Evolutionary conservation across 2,888 invertebrate species (phyloP).

Genomic region (Zygothrica quintamaculata): DNA sequence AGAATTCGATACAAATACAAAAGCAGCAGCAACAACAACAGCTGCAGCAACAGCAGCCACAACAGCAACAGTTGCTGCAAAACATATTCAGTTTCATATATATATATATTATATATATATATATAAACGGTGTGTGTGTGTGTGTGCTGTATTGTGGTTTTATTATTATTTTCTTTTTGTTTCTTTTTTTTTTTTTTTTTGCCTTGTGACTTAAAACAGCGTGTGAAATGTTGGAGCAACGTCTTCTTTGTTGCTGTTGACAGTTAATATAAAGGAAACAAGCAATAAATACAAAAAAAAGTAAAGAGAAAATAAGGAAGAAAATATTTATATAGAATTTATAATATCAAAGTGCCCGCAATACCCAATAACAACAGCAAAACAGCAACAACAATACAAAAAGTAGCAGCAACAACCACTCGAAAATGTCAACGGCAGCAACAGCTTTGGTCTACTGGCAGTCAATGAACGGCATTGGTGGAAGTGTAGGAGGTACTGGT

Average conservation of each 20-base stretch:
- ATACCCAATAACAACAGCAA: background rate
- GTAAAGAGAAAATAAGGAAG: conserved; percentile 25
- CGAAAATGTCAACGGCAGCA: conserved; percentile 63
- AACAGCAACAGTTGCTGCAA: no score
- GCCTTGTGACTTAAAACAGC: conserved; percentile 15
- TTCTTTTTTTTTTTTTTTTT: no score
- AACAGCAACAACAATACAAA: background rate
- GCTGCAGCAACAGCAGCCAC: no score
- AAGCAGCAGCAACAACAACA: no score
- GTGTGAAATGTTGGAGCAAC: conserved; percentile 10
- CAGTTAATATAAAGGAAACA: conserved; percentile 5
- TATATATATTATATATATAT: no score
- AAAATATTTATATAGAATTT: conserved; percentile 30
- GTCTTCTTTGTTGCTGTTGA: conserved; percentile 6
- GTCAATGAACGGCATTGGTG: conserved; percentile 54
- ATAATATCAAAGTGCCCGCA: background rate
- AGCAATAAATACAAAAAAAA: background rate
- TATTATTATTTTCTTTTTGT: background rate
- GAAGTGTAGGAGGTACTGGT: conserved; percentile 12
- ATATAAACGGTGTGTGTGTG: no score
- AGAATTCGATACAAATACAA: no score
- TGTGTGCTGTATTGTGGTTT: background rate
- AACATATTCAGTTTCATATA: no score
- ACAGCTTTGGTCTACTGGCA: conserved; percentile 71
- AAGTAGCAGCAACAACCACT: background rate